Percentiles rank a stretch among this genome's conserved stretches.
Conservation (phyloP, 2,888 invertebrate genomes). For the Yponomeuta malinellus region DNA sequence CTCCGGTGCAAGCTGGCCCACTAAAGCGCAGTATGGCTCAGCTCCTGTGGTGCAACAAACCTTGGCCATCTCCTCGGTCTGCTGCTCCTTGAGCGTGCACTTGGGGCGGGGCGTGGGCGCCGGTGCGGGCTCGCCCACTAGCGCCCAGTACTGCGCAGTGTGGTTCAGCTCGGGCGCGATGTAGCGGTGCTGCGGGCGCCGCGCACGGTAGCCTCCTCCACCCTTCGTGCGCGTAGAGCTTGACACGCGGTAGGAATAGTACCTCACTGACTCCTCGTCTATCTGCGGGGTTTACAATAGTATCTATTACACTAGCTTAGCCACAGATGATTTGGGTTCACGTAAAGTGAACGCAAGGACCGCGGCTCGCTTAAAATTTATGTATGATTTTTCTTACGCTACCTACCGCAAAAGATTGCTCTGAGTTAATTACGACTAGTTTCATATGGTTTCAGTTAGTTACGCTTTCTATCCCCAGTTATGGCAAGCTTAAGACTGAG, state of each 20-base stretch:
- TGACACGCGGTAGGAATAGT: slow-evolving; percentile 66
- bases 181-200: slow-evolving; percentile 66
- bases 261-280: slow-evolving; percentile 56
- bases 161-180: slow-evolving; percentile 67
- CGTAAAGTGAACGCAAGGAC: too few relatives aligned
- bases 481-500: too few relatives aligned
- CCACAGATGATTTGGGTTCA: too few relatives aligned
- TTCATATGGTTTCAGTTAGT: too few relatives aligned
- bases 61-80: slow-evolving; percentile 63
- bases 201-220: slow-evolving; percentile 51
- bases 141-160: slow-evolving; percentile 66
- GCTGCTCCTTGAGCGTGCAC: slow-evolving; percentile 61
- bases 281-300: slow-evolving; percentile 35
- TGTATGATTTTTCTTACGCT: too few relatives aligned
- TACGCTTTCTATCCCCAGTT: too few relatives aligned
- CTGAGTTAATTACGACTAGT: too few relatives aligned
- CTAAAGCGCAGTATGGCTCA: slow-evolving; percentile 26
- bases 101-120: slow-evolving; percentile 50
- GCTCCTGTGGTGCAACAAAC: slow-evolving; percentile 27
- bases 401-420: too few relatives aligned
- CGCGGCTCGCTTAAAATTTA: too few relatives aligned
- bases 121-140: slow-evolving; percentile 62
- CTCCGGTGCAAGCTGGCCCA: slow-evolving; percentile 58
- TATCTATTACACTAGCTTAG: too few relatives aligned
- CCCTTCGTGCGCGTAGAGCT: slow-evolving; percentile 64